Percentiles rank a stretch among this genome's conserved stretches.
phyloP scores from a whole-genome alignment of 2,797 vertebrate species.

The Cetoscarus ocellatus region DNA sequence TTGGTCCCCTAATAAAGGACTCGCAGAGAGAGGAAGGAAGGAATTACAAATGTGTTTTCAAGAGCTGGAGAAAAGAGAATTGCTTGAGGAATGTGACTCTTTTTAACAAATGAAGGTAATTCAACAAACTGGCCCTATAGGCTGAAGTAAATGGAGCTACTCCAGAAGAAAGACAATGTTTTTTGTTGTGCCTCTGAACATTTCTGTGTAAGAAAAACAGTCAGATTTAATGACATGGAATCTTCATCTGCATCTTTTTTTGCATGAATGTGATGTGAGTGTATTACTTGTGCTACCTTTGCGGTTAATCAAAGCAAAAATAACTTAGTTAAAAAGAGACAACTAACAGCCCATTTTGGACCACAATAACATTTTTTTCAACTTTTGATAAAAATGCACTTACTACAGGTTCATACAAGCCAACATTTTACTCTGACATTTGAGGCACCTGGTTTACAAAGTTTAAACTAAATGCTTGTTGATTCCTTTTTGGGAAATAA shows the following conservation, averaged over 20 bases:
- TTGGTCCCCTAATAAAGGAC: constrained; percentile 72
- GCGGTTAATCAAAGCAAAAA: not conserved
- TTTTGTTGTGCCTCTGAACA: constrained; percentile 4
- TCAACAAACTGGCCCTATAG: constrained; percentile 35
- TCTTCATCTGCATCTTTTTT: too few species aligned
- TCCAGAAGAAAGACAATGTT: constrained; percentile 4
- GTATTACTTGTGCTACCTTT: not conserved
- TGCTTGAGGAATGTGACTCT: constrained; percentile 54
- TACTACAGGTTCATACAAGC: too few species aligned
- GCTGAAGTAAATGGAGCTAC: constrained; percentile 8
- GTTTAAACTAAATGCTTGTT: too few species aligned
- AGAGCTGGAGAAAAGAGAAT: constrained; percentile 47
- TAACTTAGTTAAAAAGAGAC: not conserved
- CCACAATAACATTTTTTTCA: too few species aligned
- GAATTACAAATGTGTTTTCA: constrained; percentile 70
- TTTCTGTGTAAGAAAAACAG: not conserved
- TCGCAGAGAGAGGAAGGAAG: constrained; percentile 52
- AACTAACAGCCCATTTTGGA: too few species aligned
- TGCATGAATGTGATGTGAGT: not conserved
- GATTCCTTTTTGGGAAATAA: too few species aligned
- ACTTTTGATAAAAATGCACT: too few species aligned
- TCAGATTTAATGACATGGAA: not conserved
- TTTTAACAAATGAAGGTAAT: constrained; percentile 59
- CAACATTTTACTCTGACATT: too few species aligned
- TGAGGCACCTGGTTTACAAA: too few species aligned